Conservation (phyloP, 2,888 invertebrate genomes). For the Melipona bicolor region DNA sequence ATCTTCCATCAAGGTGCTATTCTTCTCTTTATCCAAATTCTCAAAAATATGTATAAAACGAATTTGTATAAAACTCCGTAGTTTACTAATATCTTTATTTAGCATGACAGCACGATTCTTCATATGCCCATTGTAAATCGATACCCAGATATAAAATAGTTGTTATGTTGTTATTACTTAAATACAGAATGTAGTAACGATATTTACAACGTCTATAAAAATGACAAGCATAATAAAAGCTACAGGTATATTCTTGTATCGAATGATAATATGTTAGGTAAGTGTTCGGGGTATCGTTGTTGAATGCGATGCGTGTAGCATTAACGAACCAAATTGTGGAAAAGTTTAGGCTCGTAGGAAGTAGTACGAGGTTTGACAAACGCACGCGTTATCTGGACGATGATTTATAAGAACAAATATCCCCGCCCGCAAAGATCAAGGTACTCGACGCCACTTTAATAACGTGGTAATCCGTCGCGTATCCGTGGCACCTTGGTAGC, state of each 20-base stretch:
- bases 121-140: background rate
- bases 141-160: background rate
- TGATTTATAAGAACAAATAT: constrained; percentile 84
- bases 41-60: no score
- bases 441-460: constrained; percentile 70
- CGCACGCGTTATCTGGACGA: constrained; percentile 75
- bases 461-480: constrained; percentile 70
- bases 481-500: constrained; percentile 71
- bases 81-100: background rate
- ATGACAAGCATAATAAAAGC: background rate
- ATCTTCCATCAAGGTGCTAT: no score
- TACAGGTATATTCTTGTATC: background rate
- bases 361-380: constrained; percentile 68
- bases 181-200: background rate
- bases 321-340: constrained; percentile 77
- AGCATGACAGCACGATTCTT: background rate
- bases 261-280: background rate
- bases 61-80: no score
- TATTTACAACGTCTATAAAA: constrained; percentile 2
- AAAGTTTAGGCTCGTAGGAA: constrained; percentile 76
- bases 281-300: constrained; percentile 24
- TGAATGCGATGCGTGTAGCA: constrained; percentile 35
- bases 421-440: constrained; percentile 70
- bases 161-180: background rate
- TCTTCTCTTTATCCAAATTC: no score